Conservation (phyloP, 2,888 invertebrate genomes). For the Terebella lapidaria region DNA sequence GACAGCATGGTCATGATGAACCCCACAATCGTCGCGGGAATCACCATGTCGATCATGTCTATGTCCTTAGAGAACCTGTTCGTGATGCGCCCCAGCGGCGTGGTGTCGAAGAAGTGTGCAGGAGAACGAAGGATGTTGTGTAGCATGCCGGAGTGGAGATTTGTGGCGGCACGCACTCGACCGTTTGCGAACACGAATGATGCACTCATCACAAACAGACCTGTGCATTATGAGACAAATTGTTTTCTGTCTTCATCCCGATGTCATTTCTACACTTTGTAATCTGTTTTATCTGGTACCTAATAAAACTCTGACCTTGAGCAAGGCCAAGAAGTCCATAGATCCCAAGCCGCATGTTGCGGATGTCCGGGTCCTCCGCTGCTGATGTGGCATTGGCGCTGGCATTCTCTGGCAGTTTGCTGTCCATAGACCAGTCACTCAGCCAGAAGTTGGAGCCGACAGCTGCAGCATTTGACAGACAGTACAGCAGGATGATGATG, state of each 20-base stretch:
- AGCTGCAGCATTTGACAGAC: conserved; percentile 37
- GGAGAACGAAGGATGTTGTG: conserved; percentile 27
- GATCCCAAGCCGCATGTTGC: conserved; percentile 52
- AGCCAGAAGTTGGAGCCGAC: conserved; percentile 48
- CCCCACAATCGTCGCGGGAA: conserved; percentile 21
- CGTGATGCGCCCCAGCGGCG: conserved; percentile 34
- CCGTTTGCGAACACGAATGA: conserved; percentile 40
- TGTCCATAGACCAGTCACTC: conserved; percentile 49
- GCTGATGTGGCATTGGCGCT: conserved; percentile 28
- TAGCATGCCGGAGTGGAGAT: conserved; percentile 30
- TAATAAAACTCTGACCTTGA: too few relatives aligned
- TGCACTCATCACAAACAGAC: conserved; percentile 10
- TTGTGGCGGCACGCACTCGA: conserved; percentile 37
- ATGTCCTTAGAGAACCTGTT: conserved; percentile 24
- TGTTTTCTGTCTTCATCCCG: too few relatives aligned
- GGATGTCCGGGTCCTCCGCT: conserved; percentile 31
- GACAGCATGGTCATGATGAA: conserved; percentile 28
- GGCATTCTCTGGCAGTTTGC: conserved; percentile 11
- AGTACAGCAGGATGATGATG: conserved; percentile 62
- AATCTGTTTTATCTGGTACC: too few relatives aligned
- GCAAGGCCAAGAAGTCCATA: conserved; percentile 51
- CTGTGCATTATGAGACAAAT: conserved; percentile 12
- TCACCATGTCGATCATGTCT: conserved; percentile 27
- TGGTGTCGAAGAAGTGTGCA: conserved; percentile 33
- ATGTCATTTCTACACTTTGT: too few relatives aligned